These are phyloP conservation scores for Metopolophium dirhodum DNA, from an alignment of 1,140 invertebrate species.

Conservation along the genomic window DNA sequence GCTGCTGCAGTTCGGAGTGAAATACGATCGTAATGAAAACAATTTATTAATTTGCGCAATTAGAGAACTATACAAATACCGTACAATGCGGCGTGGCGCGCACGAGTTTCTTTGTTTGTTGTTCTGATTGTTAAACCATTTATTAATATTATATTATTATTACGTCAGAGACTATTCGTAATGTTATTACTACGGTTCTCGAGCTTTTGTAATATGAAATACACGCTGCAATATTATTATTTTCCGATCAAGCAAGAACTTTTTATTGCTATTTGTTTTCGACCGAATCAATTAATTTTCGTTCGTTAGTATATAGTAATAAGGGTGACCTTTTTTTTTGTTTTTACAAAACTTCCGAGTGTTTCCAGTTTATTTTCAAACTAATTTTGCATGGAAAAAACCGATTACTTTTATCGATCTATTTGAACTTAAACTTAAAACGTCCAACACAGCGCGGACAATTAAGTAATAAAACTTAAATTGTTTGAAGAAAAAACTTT, in stretches of 20 bases:
- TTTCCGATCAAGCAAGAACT: constrained; percentile 16
- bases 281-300: neutral
- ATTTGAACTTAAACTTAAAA: constrained; percentile 5
- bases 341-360: neutral
- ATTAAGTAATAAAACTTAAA: constrained; percentile 29
- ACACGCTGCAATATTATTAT: neutral
- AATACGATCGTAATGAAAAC: neutral
- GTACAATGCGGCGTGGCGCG: neutral
- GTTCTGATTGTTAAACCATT: neutral
- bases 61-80: neutral
- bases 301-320: neutral
- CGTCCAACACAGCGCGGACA: neutral
- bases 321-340: neutral
- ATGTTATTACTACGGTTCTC: neutral
- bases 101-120: neutral
- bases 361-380: neutral
- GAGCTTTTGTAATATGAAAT: neutral
- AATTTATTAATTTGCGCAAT: neutral
- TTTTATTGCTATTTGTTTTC: constrained; percentile 22
- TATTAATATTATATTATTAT: neutral
- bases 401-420: constrained; percentile 24
- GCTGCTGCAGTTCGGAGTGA: neutral
- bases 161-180: neutral
- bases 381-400: constrained; percentile 17
- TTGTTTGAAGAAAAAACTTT: constrained; percentile 14